These are phyloP conservation scores for Sialia sialis DNA, from an alignment of 2,113 vertebrate genomes.

Conservation along the genomic window DNA sequence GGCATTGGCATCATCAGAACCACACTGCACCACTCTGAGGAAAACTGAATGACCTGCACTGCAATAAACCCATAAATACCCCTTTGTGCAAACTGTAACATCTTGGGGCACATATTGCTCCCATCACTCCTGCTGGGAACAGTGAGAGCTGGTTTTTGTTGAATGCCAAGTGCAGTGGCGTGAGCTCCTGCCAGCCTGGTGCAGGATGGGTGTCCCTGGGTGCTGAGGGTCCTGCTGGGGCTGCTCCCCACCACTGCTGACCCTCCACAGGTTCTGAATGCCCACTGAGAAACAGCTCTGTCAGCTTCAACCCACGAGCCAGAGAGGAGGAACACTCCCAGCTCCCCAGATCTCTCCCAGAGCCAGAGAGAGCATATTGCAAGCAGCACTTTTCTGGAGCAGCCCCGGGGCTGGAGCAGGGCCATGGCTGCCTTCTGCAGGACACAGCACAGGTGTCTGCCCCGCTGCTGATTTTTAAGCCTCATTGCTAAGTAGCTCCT, in stretches of 20 bases:
- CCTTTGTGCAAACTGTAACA: fast-evolving
- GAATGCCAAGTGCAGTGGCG: fast-evolving
- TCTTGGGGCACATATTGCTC: background rate
- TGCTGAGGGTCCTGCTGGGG: background rate
- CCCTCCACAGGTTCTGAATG: fast-evolving
- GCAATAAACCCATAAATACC: background rate
- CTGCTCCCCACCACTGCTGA: background rate
- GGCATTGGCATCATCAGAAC: background rate
- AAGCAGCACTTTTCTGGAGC: background rate
- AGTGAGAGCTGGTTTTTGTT: background rate
- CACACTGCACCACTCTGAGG: background rate
- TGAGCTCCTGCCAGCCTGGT: fast-evolving
- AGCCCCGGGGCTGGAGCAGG: background rate
- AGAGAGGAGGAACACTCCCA: background rate
- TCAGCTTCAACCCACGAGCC: background rate
- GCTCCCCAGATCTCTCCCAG: background rate
- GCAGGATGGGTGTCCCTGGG: background rate
- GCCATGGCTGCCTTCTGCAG: background rate
- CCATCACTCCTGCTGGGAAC: background rate
- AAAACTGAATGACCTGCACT: background rate
- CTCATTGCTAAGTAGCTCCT: slow-evolving; percentile 24
- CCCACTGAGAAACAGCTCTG: background rate
- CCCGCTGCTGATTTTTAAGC: slow-evolving; percentile 5
- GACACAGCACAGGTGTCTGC: background rate
- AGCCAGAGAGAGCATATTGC: background rate